phyloP scores from a whole-genome alignment of 2,888 invertebrate species.

The Cheilosia impressa region DNA sequence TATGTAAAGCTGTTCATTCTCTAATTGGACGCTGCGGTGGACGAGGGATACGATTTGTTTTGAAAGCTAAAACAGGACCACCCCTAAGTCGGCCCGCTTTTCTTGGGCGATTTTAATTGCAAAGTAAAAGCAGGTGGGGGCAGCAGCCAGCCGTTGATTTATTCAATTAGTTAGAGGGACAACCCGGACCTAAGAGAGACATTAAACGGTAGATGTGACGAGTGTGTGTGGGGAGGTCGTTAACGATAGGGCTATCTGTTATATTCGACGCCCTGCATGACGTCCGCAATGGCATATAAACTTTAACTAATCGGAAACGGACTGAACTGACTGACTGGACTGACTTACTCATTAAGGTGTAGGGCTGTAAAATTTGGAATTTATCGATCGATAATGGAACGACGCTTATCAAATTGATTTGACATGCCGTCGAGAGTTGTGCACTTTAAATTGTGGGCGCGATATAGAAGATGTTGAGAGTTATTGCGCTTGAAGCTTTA shows the following conservation, averaged over 20 bases:
- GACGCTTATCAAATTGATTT: conserved; percentile 2
- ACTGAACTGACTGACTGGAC: too few relatives aligned
- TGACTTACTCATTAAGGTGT: conserved; percentile 16
- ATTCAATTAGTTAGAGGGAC: conserved; percentile 27
- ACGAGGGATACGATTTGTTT: conserved; percentile 63
- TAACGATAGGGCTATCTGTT: conserved; percentile 17
- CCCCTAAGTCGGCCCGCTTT: conserved; percentile 51
- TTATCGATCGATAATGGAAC: conserved; percentile 25
- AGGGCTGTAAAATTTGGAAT: conserved; percentile 40
- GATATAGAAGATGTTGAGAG: too few relatives aligned
- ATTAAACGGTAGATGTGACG: conserved; percentile 41
- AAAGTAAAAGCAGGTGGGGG: conserved; percentile 43
- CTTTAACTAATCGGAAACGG: background rate
- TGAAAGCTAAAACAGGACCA: conserved; percentile 50
- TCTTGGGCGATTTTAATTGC: conserved; percentile 60
- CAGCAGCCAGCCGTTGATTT: background rate
- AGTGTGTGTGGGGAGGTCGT: conserved; percentile 32
- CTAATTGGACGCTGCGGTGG: conserved; percentile 55
- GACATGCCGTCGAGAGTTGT: background rate
- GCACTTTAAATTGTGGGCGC: too few relatives aligned
- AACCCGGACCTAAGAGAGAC: conserved; percentile 22
- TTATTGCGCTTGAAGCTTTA: too few relatives aligned
- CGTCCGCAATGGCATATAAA: conserved; percentile 21
- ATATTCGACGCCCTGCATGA: conserved; percentile 44
- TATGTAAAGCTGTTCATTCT: conserved; percentile 40